Conservation (phyloP, 2,113 vertebrate species). For the Geococcyx californianus region DNA sequence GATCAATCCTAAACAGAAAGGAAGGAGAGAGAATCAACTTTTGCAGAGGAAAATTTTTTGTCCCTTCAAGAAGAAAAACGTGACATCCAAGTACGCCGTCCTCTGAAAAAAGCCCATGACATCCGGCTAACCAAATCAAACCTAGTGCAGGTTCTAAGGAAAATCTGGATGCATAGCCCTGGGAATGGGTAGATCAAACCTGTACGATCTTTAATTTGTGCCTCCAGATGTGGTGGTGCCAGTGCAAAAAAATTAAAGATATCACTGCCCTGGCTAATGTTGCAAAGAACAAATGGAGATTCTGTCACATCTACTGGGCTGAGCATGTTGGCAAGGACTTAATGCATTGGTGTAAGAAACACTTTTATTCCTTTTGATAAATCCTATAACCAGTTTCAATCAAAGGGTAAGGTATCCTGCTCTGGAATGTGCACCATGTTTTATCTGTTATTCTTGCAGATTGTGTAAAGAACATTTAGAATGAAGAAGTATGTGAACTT, state of each 20-base stretch:
- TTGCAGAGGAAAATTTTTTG: not conserved
- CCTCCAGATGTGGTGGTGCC: not conserved
- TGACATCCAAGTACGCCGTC: not conserved
- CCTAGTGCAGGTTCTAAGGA: not conserved
- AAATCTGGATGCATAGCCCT: not conserved
- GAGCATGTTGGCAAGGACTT: not conserved
- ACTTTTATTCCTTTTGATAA: not conserved
- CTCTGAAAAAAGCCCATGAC: not conserved
- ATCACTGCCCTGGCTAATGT: not conserved
- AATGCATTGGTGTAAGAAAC: not conserved
- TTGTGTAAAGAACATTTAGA: not conserved
- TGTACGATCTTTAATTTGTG: not conserved
- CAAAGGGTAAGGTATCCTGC: not conserved
- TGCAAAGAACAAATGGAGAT: not conserved
- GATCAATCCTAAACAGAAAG: conserved; percentile 22
- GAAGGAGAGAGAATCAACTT: not conserved
- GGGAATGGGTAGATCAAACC: not conserved
- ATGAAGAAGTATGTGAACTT: not conserved
- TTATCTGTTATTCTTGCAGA: not conserved
- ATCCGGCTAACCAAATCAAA: not conserved
- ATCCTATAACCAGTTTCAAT: not conserved
- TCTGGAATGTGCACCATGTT: not conserved
- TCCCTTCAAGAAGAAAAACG: not conserved
- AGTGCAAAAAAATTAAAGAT: not conserved
- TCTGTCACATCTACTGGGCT: not conserved